A percentile compares a stretch with the other conserved stretches of the same genome.
phyloP scores from a whole-genome alignment of 1,140 invertebrate genomes.

The Diabrotica undecimpunctata region DNA sequence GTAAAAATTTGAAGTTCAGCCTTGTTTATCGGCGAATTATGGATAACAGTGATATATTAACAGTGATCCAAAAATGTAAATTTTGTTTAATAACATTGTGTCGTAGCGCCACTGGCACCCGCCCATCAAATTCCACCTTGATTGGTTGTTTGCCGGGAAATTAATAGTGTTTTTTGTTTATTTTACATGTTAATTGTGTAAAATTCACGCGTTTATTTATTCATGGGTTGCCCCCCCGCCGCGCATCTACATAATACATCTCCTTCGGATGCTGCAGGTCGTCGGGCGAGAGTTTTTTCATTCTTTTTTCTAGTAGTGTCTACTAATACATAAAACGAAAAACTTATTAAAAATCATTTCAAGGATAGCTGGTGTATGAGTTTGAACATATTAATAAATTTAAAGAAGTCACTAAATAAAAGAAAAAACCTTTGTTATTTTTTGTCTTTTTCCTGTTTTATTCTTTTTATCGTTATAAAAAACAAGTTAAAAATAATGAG shows the following conservation, averaged over 20 bases:
- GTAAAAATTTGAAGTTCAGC: too few relatives aligned
- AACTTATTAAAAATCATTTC: too few relatives aligned
- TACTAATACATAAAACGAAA: background rate
- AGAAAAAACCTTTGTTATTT: background rate
- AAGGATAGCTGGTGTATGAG: background rate
- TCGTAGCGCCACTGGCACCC: slow-evolving; percentile 6
- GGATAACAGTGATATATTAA: too few relatives aligned
- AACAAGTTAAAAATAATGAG: too few relatives aligned
- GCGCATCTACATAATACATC: slow-evolving; percentile 44
- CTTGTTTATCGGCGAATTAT: too few relatives aligned
- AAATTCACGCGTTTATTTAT: slow-evolving; percentile 49
- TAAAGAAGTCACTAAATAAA: background rate
- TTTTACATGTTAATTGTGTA: slow-evolving; percentile 49
- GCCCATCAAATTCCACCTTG: slow-evolving; percentile 43
- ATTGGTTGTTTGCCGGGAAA: slow-evolving; percentile 46
- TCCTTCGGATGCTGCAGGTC: slow-evolving; percentile 35
- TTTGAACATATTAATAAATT: background rate
- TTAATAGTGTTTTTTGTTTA: slow-evolving; percentile 48
- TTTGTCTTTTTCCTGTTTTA: background rate
- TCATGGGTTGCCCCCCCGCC: slow-evolving; percentile 44
- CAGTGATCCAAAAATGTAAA: too few relatives aligned
- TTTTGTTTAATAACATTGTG: too few relatives aligned
- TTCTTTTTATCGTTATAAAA: too few relatives aligned
- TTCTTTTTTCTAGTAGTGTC: background rate
- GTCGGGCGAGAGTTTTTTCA: slow-evolving; percentile 20